Evolutionary conservation across 1,140 invertebrate genomes (phyloP), one percentile per base, ranked within the genome.

Genomic region (Triops cancriformis): DNA sequence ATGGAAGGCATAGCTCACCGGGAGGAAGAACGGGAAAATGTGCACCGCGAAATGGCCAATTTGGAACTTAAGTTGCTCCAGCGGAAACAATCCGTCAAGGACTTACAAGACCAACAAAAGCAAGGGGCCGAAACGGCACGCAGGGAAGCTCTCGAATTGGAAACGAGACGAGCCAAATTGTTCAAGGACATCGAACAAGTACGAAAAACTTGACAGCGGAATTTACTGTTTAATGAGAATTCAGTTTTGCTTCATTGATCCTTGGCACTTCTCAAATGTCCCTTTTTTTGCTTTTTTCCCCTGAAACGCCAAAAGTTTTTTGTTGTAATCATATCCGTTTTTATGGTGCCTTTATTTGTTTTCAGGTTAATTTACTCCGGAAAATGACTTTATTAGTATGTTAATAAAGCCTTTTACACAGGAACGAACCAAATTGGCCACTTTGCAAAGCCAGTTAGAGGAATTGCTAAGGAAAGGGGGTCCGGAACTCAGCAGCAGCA

Each of bases 1-100:
- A 87, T 97, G 77, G 96, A 98, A 85, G 93, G 94, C 82, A 93
- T 95, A 83, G 93, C 93, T 0, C 92, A 93, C 83, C 87, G 90
- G 87, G 85, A 91, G 87, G 83, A 87, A 73, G 83, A 84, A 79
- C 87, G 92, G 75, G 94, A 96, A 85, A 93, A 95, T 82, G 81
- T 94, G 6, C 91, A 93, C 82, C 89, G 91, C 80, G 91, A 91
- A 83, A 87, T 93, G 73, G 88, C 89, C 64, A 89, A 91, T 42
- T 85, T 93, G 14, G 87, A 88, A 10, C 86, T 88, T 78, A 89
- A 88, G 81, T 89, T 92, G 37, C 88, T 91, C 73, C 85, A 87
- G 1, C 87, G 91, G 79, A 88, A 89, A 81, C 85, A 85, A 23
- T 86, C 90, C 80, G 86, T 92, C 72, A 85, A 87, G 75, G 89